A percentile compares a stretch with the other conserved stretches of the same genome.
Conservation (phyloP, 2,113 vertebrate species). For the Sinosuthora webbiana region DNA sequence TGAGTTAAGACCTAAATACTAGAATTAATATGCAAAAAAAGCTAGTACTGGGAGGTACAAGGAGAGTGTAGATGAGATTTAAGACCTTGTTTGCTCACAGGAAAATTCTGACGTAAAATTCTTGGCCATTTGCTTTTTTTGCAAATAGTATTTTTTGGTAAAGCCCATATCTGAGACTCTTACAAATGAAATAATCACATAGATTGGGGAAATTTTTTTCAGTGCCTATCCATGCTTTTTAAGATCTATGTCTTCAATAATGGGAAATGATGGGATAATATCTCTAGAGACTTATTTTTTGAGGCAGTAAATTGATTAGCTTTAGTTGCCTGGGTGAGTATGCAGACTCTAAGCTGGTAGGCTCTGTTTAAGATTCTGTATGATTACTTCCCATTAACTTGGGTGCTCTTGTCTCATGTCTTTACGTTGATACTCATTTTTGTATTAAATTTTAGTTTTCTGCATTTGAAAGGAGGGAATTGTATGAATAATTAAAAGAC, state of each 20-base stretch:
- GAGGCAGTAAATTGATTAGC: background rate
- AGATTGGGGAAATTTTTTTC: background rate
- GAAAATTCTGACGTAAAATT: background rate
- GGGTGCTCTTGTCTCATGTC: background rate
- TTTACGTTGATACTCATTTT: background rate
- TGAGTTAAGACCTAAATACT: background rate
- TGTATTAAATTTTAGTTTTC: background rate
- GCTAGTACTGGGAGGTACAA: background rate
- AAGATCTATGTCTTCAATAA: background rate
- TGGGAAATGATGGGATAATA: background rate
- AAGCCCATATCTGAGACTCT: background rate
- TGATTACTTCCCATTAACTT: background rate
- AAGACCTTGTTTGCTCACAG: background rate
- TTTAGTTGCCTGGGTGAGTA: background rate
- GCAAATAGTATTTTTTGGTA: background rate
- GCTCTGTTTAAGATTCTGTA: background rate
- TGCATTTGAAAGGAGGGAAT: background rate
- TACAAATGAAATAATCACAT: background rate
- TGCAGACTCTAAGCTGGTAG: background rate
- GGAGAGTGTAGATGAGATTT: background rate
- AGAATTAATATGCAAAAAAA: background rate
- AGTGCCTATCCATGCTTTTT: background rate
- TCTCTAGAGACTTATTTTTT: background rate
- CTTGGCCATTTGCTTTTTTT: background rate
- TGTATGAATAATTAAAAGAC: conserved; percentile 23